Conservation (phyloP, 2,888 invertebrate genomes). For the Xanthostigma xanthostigma region DNA sequence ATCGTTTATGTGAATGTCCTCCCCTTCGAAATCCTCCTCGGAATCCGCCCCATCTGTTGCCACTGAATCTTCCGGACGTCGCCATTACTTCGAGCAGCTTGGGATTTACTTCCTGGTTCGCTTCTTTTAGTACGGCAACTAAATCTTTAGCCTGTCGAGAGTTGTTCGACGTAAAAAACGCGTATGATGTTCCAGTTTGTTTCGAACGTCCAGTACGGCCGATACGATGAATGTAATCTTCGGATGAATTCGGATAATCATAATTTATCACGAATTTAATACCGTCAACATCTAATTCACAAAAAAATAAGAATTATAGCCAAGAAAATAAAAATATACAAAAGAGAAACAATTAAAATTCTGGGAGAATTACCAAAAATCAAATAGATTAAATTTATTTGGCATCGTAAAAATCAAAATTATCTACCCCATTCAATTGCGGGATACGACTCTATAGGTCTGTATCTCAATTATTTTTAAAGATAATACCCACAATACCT, state of each 20-base stretch:
- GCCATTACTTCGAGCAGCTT: conserved; percentile 68
- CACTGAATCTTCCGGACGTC: conserved; percentile 42
- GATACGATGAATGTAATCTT: conserved; percentile 92
- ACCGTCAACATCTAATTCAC: conserved; percentile 75
- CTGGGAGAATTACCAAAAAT: no score
- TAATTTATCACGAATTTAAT: conserved; percentile 93
- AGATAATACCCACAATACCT: no score
- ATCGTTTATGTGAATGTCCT: conserved; percentile 19
- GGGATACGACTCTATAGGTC: no score
- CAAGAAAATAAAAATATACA: not conserved
- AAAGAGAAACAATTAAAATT: no score
- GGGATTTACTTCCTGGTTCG: conserved; percentile 80
- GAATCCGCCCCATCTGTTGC: conserved; percentile 39
- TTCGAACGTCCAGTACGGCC: conserved; percentile 83
- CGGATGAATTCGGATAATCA: conserved; percentile 90
- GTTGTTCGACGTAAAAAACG: conserved; percentile 85
- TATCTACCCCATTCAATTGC: no score
- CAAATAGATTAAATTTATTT: no score
- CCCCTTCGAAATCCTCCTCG: conserved; percentile 24
- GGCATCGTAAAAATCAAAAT: no score
- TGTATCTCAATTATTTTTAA: no score
- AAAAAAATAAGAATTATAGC: conserved; percentile 1
- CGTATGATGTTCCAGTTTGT: conserved; percentile 82
- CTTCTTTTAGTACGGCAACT: conserved; percentile 76
- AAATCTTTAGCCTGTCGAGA: conserved; percentile 78